Base-by-base conservation (phyloP, 1,140 invertebrate genomes). In the Conus ventricosus region DNA sequence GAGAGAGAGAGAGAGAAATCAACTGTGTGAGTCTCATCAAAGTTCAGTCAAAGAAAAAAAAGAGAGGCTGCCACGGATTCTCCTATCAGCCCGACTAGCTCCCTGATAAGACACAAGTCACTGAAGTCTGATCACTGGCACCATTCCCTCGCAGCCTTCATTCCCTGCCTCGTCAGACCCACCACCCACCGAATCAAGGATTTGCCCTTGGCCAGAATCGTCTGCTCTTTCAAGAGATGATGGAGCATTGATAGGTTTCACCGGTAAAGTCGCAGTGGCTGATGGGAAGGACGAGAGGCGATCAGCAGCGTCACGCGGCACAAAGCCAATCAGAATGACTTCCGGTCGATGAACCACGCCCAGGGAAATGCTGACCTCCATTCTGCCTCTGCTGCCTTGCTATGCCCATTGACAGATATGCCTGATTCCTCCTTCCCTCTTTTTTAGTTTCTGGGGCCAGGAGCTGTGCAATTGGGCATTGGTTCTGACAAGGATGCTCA, bases 281-380 rank as follows among this genome's bases (percentile, higher is more conserved):
- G 39, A 76, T 87, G 25, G 39, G 71, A 39, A 71, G n/a, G 51
- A 51, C 17, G 15, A 75, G 75, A 39, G 82, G 63, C 80, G 85
- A 87, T 87, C 71, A 27, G 67, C 15, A 20, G 39, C 23, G 75
- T 13, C 75, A 67, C 54, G 85, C 85, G 51, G 84, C 84, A 71
- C 84, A 85, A 75, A 85, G 84, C 84, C 63, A 85, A 85, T 85
- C 63, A 54, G 71, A 85, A 85, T 75, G 84, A 17, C 84, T 85
- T 75, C 60, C 84, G 63, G 27, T 75, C 84, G 57, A 85, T 85
- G 84, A 85, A 75, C 71, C 84, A 71, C 71, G 84, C 75, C 84
- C 39, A 63, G 84, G 84, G 75, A 85, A 85, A 53, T 53, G 8
- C 25, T 13, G 25, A 39, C 84, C 84, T 27, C 20, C 60, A 15